Evolutionary conservation across 2,113 vertebrate species (phyloP), one percentile per base, ranked within the genome.

Genomic region (Cairina moschata): DNA sequence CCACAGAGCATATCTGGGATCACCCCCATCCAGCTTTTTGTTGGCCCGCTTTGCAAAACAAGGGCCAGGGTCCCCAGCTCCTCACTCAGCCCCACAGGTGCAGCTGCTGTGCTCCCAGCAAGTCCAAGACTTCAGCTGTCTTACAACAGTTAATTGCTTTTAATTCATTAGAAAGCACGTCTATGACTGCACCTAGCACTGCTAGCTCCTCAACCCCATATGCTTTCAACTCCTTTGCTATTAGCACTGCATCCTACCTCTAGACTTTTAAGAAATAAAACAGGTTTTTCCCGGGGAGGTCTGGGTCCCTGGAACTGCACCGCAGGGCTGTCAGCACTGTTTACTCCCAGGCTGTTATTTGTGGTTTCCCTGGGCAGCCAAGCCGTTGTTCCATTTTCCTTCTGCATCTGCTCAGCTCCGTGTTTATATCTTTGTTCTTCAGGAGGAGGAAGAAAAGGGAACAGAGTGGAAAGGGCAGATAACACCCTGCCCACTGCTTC

Each of bases 361-460:
- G 95, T 91, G 96, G 95, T 69, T 96, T 96, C 92, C 82, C 73
- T n/a, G 80, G 60, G 73, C 80, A 92, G 38, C 0, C 0, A 86
- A 38, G 26, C 7, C 1, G 32, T 84, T 86, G 71, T 78, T 84
- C 86, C 93, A 11, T 93, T 90, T 87, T 63, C 2, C 66, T 72
- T 60, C 69, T 40, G 86, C 68, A 60, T 81, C 83, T 81, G 54
- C 60, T 71, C 76, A 62, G 88, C 73, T 60, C 66, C 0, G 13
- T 86, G 83, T 94, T 95, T 94, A n/a, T 91, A 79, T 95, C 96
- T 95, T 76, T 82, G 80, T 48, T 86, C 91, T 72, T 81, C 74
- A 40, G 77, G 76, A 92, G 86, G 83, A 86, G 66, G 88, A 75
- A 83, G 93, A 31, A 88, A 68, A 90, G 95, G 96, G 95, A 97